Percentiles rank a stretch among this genome's conserved stretches.
Conservation (phyloP, 2,888 invertebrate genomes). For the Perizoma flavofasciatum region DNA sequence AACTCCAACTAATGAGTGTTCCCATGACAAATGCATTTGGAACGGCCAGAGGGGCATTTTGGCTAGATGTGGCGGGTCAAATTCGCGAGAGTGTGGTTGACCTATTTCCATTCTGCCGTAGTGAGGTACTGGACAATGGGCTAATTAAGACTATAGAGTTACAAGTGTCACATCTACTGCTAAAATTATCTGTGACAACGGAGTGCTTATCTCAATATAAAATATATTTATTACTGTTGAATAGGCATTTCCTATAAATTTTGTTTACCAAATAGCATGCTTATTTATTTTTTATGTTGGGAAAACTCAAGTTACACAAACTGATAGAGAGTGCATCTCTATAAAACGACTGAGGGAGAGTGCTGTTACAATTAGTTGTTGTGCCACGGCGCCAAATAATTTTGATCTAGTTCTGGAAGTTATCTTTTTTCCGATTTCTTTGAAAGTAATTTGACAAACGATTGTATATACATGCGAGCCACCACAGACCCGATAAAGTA, state of each 20-base stretch:
- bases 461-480: constrained; percentile 52
- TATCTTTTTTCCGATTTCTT: constrained; percentile 31
- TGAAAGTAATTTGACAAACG: constrained; percentile 48
- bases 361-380: constrained; percentile 34
- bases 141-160: constrained; percentile 29
- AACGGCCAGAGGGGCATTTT: constrained; percentile 56
- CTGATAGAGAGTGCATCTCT: too few species aligned
- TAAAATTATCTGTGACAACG: constrained; percentile 8
- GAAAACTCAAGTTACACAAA: too few species aligned
- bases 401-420: constrained; percentile 50
- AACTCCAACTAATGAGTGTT: constrained; percentile 77
- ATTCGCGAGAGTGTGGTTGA: constrained; percentile 39
- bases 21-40: constrained; percentile 77
- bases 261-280: too few species aligned
- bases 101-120: constrained; percentile 36
- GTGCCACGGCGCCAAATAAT: constrained; percentile 38
- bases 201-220: constrained; percentile 5
- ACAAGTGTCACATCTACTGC: constrained; percentile 24
- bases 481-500: constrained; percentile 49
- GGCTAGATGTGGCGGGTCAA: constrained; percentile 50
- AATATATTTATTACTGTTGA: too few species aligned
- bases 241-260: too few species aligned
- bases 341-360: background rate
- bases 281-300: too few species aligned
- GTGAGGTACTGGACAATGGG: constrained; percentile 31